phyloP scores from a whole-genome alignment of 30 jellyfish, hydroid and myxozoan genomes.

The Hydractinia echinata region DNA sequence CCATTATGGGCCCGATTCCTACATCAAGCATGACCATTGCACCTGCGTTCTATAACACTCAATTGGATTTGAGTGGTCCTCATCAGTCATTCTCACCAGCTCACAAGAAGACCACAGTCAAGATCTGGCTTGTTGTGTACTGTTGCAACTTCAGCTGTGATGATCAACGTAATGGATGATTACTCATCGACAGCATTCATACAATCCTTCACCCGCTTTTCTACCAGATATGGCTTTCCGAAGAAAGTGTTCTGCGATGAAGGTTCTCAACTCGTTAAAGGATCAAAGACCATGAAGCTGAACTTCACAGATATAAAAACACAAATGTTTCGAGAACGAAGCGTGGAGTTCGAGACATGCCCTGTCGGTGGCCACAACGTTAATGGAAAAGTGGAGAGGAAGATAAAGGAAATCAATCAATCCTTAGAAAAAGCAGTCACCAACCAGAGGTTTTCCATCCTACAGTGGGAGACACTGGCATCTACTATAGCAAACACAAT shows the following conservation, averaged over 20 bases:
- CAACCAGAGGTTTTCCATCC: no score
- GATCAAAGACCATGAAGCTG: neutral
- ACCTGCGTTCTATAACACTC: constrained; percentile 14
- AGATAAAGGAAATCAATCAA: no score
- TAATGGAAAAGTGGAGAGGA: no score
- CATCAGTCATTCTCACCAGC: constrained; percentile 3
- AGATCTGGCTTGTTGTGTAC: constrained; percentile 11
- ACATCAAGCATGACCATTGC: constrained; percentile 6
- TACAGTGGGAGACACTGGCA: no score
- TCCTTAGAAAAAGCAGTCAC: no score
- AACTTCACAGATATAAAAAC: neutral
- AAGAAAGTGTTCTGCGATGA: constrained; percentile 29
- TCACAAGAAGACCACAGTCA: constrained; percentile 26
- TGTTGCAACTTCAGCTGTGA: constrained; percentile 7
- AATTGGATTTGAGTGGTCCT: no score
- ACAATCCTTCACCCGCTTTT: constrained; percentile 15
- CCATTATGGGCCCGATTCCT: neutral
- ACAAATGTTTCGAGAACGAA: no score
- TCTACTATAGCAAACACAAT: no score
- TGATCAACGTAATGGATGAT: constrained; percentile 13
- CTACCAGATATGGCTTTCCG: constrained; percentile 22
- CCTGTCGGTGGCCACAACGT: no score
- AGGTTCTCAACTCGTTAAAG: constrained; percentile 9
- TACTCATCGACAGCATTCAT: constrained; percentile 22
- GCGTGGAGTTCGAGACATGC: no score